Evolutionary conservation across 2,113 vertebrate genomes (phyloP).

Genomic region (Sialia sialis): DNA sequence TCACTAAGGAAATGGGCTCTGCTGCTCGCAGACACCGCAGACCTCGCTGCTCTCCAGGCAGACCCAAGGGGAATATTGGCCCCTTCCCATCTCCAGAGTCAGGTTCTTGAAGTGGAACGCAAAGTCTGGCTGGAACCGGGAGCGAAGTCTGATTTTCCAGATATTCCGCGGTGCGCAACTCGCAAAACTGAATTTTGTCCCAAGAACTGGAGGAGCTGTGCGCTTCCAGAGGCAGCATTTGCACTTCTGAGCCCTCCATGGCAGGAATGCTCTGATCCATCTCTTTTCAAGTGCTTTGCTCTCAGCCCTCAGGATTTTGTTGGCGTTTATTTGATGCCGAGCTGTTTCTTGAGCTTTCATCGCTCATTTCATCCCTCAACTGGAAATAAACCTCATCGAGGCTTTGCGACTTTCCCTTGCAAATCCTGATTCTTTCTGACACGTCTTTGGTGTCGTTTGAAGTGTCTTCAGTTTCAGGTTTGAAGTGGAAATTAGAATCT

Average conservation of each 20-base stretch:
- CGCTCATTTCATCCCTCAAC: neutral
- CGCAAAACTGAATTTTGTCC: neutral
- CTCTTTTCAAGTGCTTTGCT: neutral
- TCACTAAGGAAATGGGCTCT: conserved; percentile 22
- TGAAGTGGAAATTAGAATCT: neutral
- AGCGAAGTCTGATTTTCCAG: neutral
- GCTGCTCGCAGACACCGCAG: neutral
- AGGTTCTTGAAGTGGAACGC: neutral
- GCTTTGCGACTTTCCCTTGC: neutral
- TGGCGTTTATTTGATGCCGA: neutral
- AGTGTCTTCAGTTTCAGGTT: neutral
- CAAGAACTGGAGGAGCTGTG: accelerated
- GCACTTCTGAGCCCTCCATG: neutral
- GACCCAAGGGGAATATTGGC: neutral
- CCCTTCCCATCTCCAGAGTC: neutral
- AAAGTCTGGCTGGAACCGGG: neutral
- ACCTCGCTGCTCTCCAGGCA: neutral
- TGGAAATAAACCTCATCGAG: neutral
- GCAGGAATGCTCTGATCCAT: neutral
- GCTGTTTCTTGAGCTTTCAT: neutral
- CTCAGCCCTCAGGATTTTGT: neutral
- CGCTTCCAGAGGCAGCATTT: neutral
- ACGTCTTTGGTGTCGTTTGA: accelerated
- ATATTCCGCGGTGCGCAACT: neutral
- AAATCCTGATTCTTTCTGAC: neutral